Base-by-base conservation (phyloP, 2,888 invertebrate genomes). In the Eucera pruinosa region DNA sequence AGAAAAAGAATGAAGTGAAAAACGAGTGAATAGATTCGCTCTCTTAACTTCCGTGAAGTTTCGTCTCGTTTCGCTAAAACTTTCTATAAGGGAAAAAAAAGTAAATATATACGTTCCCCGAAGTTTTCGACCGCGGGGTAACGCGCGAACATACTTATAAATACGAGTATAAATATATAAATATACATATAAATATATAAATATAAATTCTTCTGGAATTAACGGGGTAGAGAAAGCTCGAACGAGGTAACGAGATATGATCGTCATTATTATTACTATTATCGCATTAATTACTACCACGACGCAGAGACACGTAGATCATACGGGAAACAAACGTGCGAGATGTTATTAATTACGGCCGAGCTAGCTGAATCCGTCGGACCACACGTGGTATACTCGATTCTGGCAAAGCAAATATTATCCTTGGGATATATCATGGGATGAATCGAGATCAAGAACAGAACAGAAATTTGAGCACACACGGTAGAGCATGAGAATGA, bases 31-130 rank as follows among this genome's bases (percentile, higher is more conserved):
- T 43, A 66, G 58, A 84, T 84, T 86, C 83, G 77, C 81, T 84
- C 85, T 87, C 78, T 47, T 83, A 82, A 89, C 88, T 89, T 89
- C 88, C 88, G 84, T 89, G 87, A 89, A 89, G 88, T 89, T 89
- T 82, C 84, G 71, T 85, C 82, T 86, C 80, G 78, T 87, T 87
- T 83, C 79, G 62, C 72, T 62, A 39, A 48, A 50, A 50, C 71
- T 67, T 58, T 71, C 54, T 72, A 54, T 39, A 36, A 48, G 5
- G 23, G 9, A 64, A 41, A 54, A 27, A 18, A 20, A 43, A 20
- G 33, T 15, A 61, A 36, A 36, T 13, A 15, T 25, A 27, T 39
- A 36, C 57, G 71, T 74, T 20, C 48, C 50, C 41, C 58, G 11
- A 54, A 39, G 36, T 68, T 41, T 54, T 60, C 45, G 45, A 72